These are phyloP conservation scores for Condylura cristata DNA, from an alignment of 2,113 vertebrate species.

Conservation along the genomic window DNA sequence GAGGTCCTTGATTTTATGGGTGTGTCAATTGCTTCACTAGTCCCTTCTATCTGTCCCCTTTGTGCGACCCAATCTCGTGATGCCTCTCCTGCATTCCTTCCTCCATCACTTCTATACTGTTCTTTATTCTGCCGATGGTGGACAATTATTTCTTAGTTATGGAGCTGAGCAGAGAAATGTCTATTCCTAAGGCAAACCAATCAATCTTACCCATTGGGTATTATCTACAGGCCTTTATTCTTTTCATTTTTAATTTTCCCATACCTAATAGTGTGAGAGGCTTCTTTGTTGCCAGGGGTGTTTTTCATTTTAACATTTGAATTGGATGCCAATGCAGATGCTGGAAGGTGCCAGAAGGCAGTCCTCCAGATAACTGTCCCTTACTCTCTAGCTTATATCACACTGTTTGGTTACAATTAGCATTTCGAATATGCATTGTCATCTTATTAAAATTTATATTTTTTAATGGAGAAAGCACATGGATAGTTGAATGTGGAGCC, in stretches of 20 bases:
- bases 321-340: constrained; percentile 73
- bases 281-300: constrained; percentile 44
- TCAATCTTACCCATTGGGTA: neutral
- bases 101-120: neutral
- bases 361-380: constrained; percentile 71
- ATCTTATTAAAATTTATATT: constrained; percentile 51
- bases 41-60: too few species aligned
- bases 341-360: constrained; percentile 74
- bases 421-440: constrained; percentile 52
- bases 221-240: neutral
- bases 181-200: constrained; percentile 25
- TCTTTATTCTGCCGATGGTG: constrained; percentile 11
- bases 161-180: neutral
- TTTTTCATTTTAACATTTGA: constrained; percentile 55
- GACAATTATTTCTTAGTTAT: neutral
- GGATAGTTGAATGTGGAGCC: constrained; percentile 43
- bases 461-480: constrained; percentile 47
- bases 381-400: constrained; percentile 59
- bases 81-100: too few species aligned
- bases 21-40: too few species aligned
- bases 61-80: too few species aligned
- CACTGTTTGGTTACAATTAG: constrained; percentile 47
- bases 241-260: constrained; percentile 54
- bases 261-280: constrained; percentile 36
- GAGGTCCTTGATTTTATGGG: too few species aligned